phyloP scores from a whole-genome alignment of 2,888 invertebrate genomes.

The Antitype chi region DNA sequence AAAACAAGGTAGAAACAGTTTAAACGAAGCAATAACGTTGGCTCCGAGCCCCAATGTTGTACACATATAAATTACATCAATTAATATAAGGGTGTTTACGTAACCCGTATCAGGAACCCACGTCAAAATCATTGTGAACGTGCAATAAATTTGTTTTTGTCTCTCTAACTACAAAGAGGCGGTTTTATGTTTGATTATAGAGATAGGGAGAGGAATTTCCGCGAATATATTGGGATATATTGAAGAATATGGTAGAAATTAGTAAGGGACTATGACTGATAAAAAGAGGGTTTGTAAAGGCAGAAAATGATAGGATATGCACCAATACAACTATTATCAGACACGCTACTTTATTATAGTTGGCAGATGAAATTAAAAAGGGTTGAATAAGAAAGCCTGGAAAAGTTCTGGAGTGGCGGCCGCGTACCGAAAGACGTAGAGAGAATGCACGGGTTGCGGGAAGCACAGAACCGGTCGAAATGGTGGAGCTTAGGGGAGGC shows the following conservation, averaged over 20 bases:
- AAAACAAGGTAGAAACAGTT: conserved; percentile 49
- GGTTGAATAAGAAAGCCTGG: background rate
- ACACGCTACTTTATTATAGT: background rate
- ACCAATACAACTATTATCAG: background rate
- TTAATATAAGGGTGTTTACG: conserved; percentile 69
- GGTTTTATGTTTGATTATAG: conserved; percentile 25
- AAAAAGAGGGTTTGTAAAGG: background rate
- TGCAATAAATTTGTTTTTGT: conserved; percentile 73
- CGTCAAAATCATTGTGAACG: conserved; percentile 70
- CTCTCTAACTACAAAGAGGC: conserved; percentile 58
- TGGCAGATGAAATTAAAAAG: background rate
- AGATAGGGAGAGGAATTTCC: conserved; percentile 48
- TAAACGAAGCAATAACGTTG: conserved; percentile 50
- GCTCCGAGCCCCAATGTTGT: conserved; percentile 51
- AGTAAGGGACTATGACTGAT: background rate
- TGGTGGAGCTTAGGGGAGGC: no score
- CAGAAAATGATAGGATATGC: background rate
- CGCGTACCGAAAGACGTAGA: no score
- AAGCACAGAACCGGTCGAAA: no score
- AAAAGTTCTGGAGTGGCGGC: no score
- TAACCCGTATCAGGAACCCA: conserved; percentile 70
- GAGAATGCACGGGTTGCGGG: no score
- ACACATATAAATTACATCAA: conserved; percentile 73
- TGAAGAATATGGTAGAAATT: background rate
- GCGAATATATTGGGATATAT: conserved; percentile 17